Evolutionary conservation across 2,888 invertebrate species (phyloP).

Genomic region (Ichneumoninae sp.): DNA sequence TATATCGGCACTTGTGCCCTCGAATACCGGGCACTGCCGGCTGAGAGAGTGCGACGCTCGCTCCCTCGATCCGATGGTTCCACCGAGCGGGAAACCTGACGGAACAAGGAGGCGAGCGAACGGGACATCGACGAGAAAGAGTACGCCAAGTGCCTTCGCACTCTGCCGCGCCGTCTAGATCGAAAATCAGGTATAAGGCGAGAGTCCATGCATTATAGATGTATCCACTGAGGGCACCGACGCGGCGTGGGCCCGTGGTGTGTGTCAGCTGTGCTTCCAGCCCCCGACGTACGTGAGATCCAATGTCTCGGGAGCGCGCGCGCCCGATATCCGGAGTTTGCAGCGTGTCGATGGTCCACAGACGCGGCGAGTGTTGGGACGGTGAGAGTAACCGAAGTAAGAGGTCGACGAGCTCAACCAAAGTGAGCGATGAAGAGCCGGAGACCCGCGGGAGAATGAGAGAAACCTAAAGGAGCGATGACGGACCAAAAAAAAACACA

Average conservation of each 20-base stretch:
- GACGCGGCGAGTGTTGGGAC: slow-evolving; percentile 18
- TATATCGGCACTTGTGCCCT: slow-evolving; percentile 27
- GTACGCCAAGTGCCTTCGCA: slow-evolving; percentile 16
- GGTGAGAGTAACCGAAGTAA: slow-evolving; percentile 38
- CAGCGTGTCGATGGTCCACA: slow-evolving; percentile 34
- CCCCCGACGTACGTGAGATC: slow-evolving; percentile 46
- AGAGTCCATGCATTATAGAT: slow-evolving; percentile 79
- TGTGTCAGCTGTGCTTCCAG: slow-evolving; percentile 40
- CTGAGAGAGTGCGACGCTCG: slow-evolving; percentile 17
- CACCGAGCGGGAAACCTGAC: neutral
- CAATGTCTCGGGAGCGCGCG: slow-evolving; percentile 48
- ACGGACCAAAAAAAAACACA: slow-evolving; percentile 29
- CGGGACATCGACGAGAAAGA: slow-evolving; percentile 23
- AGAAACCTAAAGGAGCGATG: slow-evolving; percentile 24
- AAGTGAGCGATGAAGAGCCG: slow-evolving; percentile 31
- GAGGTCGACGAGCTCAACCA: slow-evolving; percentile 40
- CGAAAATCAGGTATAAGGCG: slow-evolving; percentile 77
- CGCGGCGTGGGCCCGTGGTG: slow-evolving; percentile 44
- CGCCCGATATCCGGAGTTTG: slow-evolving; percentile 45
- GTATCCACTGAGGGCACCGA: slow-evolving; percentile 73
- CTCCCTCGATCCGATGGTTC: neutral
- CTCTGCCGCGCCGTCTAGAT: slow-evolving; percentile 68
- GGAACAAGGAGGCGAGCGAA: neutral
- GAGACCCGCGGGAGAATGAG: slow-evolving; percentile 35
- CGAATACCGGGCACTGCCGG: neutral